Conservation (phyloP, 2,888 invertebrate species). For the Hypercompe scribonia region DNA sequence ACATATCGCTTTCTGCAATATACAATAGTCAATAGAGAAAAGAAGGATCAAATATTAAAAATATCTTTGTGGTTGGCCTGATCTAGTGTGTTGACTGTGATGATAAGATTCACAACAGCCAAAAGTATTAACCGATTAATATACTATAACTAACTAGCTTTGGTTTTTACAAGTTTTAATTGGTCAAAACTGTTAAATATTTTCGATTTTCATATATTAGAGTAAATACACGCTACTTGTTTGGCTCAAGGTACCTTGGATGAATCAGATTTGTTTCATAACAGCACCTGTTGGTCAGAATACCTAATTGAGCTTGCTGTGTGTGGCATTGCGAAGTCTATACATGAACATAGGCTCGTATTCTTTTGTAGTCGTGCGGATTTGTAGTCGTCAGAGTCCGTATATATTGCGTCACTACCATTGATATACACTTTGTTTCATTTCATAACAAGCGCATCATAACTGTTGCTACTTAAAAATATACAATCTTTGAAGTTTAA, state of each 20-base stretch:
- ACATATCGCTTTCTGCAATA: too few species aligned
- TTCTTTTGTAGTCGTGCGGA: slow-evolving; percentile 6
- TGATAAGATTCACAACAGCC: too few species aligned
- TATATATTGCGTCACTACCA: background rate
- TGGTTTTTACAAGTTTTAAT: too few species aligned
- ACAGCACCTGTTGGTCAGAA: background rate
- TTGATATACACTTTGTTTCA: background rate
- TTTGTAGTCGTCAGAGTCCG: background rate
- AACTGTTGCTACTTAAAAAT: background rate
- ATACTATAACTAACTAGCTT: too few species aligned
- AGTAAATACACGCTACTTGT: slow-evolving; percentile 19
- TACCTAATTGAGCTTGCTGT: slow-evolving; percentile 3
- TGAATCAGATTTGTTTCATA: slow-evolving; percentile 13
- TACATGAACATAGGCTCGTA: slow-evolving; percentile 1
- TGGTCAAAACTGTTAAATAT: too few species aligned
- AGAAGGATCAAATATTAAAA: too few species aligned
- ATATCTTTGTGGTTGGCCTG: too few species aligned
- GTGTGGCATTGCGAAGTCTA: slow-evolving; percentile 7
- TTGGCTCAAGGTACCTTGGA: background rate
- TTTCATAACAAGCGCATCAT: background rate
- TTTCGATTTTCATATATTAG: too few species aligned
- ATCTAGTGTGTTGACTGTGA: too few species aligned
- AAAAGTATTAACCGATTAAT: too few species aligned
- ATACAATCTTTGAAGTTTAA: background rate
- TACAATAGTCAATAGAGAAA: too few species aligned